Evolutionary conservation across 2,113 vertebrate genomes (phyloP).

Genomic region (human): DNA sequence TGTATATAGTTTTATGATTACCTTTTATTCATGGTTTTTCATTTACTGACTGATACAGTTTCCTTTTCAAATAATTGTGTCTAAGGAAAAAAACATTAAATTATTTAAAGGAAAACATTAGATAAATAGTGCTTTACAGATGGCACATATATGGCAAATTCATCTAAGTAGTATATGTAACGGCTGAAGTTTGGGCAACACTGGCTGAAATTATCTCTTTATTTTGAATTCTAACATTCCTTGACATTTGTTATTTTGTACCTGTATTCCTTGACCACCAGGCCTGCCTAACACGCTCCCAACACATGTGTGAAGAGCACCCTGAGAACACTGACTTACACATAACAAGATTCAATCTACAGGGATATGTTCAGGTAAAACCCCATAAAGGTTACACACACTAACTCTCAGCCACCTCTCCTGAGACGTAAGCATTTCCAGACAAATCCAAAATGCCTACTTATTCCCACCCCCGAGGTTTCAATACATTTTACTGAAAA

Average conservation of each 20-base stretch:
- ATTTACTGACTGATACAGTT: not conserved
- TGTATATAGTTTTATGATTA: not conserved
- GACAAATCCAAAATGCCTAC: not conserved
- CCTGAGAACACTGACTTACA: not conserved
- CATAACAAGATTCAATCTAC: not conserved
- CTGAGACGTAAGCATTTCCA: not conserved
- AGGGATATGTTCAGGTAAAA: not conserved
- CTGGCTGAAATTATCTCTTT: not conserved
- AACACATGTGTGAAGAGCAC: not conserved
- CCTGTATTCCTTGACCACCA: not conserved
- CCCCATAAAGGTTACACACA: not conserved
- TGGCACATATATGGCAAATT: not conserved
- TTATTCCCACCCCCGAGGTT: not conserved
- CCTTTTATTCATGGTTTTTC: not conserved
- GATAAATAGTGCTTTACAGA: not conserved
- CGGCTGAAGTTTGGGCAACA: not conserved
- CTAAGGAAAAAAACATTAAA: not conserved
- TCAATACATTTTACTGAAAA: not conserved
- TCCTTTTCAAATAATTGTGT: not conserved
- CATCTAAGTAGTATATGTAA: not conserved
- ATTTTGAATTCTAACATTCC: not conserved
- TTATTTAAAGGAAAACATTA: conserved; percentile 9
- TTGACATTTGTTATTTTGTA: not conserved
- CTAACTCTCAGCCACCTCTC: not conserved
- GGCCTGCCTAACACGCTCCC: not conserved